Evolutionary conservation across 2,113 vertebrate genomes (phyloP).

Genomic region (Salvelinus alpinus): DNA sequence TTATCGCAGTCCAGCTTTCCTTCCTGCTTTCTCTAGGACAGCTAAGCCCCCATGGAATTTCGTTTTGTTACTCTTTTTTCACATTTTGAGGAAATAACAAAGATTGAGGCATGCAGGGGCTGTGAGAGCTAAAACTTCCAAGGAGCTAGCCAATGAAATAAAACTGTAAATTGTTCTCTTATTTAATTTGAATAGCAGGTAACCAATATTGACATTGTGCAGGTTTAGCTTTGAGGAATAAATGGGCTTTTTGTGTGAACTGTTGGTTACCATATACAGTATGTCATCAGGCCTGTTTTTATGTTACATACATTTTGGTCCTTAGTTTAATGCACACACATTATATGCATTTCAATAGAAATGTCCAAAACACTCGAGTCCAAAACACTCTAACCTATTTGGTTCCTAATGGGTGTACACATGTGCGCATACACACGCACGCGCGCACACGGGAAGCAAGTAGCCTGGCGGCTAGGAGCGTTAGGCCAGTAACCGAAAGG

Average conservation of each 20-base stretch:
- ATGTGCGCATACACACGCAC: background rate
- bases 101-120: background rate
- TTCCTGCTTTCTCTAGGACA: background rate
- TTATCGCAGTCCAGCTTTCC: slow-evolving; percentile 6
- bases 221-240: background rate
- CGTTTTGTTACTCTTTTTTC: slow-evolving; percentile 33
- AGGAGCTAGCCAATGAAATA: background rate
- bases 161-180: slow-evolving; percentile 7
- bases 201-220: background rate
- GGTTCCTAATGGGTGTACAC: background rate
- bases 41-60: slow-evolving; percentile 28
- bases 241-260: no score
- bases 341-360: slow-evolving; percentile 10
- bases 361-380: background rate
- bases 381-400: background rate
- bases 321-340: slow-evolving; percentile 2
- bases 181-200: background rate
- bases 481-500: no score
- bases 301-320: background rate
- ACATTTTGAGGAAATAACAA: slow-evolving; percentile 22
- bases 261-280: background rate
- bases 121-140: background rate
- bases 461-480: no score
- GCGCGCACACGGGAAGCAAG: background rate
- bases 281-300: background rate